Conservation (phyloP, 2,888 invertebrate species). For the Neria commutata region DNA sequence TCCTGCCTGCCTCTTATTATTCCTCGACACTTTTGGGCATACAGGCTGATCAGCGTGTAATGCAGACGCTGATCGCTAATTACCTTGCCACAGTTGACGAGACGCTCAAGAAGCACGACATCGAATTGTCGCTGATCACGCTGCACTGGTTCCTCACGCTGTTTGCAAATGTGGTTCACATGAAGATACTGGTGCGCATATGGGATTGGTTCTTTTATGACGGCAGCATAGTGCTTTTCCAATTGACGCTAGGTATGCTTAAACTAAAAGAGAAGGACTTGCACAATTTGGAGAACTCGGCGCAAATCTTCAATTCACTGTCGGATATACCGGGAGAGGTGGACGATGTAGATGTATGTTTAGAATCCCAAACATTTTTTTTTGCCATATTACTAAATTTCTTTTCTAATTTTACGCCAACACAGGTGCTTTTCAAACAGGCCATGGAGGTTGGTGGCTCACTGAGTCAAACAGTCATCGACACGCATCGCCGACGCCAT, state of each 20-base stretch:
- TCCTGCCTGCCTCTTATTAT: slow-evolving; percentile 96
- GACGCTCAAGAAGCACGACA: slow-evolving; percentile 91
- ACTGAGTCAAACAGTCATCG: slow-evolving; percentile 74
- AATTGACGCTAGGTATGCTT: slow-evolving; percentile 92
- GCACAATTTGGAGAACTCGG: slow-evolving; percentile 88
- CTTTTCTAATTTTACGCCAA: not conserved
- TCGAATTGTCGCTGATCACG: slow-evolving; percentile 93
- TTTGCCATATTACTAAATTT: not conserved
- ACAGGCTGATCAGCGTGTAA: slow-evolving; percentile 95
- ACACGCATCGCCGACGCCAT: slow-evolving; percentile 89
- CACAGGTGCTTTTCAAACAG: slow-evolving; percentile 72
- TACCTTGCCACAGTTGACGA: slow-evolving; percentile 89
- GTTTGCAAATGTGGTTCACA: slow-evolving; percentile 95
- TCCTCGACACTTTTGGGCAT: slow-evolving; percentile 90
- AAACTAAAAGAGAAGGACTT: slow-evolving; percentile 86
- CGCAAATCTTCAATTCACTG: slow-evolving; percentile 96
- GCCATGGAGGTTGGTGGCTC: slow-evolving; percentile 79
- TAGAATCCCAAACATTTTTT: not conserved
- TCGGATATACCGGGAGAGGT: slow-evolving; percentile 95
- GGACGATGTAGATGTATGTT: slow-evolving; percentile 73
- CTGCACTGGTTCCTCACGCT: slow-evolving; percentile 97
- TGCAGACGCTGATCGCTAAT: slow-evolving; percentile 87
- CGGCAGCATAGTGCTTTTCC: slow-evolving; percentile 93
- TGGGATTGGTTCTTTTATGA: slow-evolving; percentile 98
- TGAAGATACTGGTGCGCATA: slow-evolving; percentile 87